Percentiles rank a stretch among this genome's conserved stretches.
Evolutionary conservation across 2,888 invertebrate species (phyloP).

Genomic region (Anthophora plumipes): DNA sequence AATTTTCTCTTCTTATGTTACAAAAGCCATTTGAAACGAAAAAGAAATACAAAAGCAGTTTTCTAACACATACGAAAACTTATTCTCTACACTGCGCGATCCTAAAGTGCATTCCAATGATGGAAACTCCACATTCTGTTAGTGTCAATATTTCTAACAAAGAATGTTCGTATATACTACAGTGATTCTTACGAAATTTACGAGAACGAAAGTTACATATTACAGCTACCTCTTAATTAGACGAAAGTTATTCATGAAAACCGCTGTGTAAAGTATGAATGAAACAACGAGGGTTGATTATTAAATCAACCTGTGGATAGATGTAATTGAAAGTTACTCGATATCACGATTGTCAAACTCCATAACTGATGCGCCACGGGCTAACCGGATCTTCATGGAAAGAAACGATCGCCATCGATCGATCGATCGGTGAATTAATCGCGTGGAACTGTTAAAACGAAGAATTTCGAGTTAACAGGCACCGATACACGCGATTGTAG

Average conservation of each 20-base stretch:
- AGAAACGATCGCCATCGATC: conserved; percentile 14
- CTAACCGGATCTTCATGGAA: conserved; percentile 23
- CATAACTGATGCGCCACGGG: conserved; percentile 13
- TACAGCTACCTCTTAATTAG: conserved; percentile 28
- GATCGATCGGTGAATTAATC: conserved; percentile 20
- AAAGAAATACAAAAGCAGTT: too few species aligned
- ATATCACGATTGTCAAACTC: conserved; percentile 6
- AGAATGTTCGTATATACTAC: too few species aligned
- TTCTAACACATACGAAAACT: too few species aligned
- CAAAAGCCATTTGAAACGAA: too few species aligned
- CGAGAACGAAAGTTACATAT: neutral
- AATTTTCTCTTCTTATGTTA: too few species aligned
- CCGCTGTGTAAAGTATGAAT: neutral
- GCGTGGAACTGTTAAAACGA: conserved; percentile 17
- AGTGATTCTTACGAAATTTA: too few species aligned
- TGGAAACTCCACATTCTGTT: too few species aligned
- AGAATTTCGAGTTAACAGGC: neutral
- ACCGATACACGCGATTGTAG: neutral
- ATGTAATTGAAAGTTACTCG: conserved; percentile 25
- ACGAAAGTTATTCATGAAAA: neutral
- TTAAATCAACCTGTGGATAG: too few species aligned
- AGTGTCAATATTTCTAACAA: too few species aligned
- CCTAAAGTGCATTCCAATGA: too few species aligned
- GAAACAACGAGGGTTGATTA: neutral
- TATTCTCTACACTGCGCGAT: too few species aligned